Percentiles rank a stretch among this genome's conserved stretches.
Conservation (phyloP, 2,888 invertebrate genomes). For the Volucella bombylans region DNA sequence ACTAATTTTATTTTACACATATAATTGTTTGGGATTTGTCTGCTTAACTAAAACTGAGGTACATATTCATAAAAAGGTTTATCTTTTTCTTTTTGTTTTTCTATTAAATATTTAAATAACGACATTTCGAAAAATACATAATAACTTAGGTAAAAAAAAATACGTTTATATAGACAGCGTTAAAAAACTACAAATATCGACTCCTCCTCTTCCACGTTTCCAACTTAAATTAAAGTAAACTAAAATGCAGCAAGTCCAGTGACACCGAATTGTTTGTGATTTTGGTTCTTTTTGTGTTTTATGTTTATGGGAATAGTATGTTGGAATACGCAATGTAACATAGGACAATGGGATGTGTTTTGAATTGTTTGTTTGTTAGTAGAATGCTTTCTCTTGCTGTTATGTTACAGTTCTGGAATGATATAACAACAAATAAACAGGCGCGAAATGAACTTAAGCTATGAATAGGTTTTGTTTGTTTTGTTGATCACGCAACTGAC, state of each 20-base stretch:
- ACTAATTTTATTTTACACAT: slow-evolving; percentile 54
- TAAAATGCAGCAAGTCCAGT: slow-evolving; percentile 9
- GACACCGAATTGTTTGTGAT: background rate
- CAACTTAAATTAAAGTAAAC: background rate
- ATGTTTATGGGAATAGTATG: slow-evolving; percentile 46
- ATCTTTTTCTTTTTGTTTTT: background rate
- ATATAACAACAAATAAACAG: slow-evolving; percentile 24
- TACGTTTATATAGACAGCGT: slow-evolving; percentile 51
- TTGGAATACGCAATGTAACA: slow-evolving; percentile 27
- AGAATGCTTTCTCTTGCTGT: slow-evolving; percentile 26
- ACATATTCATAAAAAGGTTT: slow-evolving; percentile 37
- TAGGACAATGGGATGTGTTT: slow-evolving; percentile 14
- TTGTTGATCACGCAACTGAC: slow-evolving; percentile 46
- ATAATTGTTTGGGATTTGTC: slow-evolving; percentile 40
- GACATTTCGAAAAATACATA: slow-evolving; percentile 48
- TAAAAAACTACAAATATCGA: slow-evolving; percentile 46
- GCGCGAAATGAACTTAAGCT: background rate
- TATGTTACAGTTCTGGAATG: slow-evolving; percentile 59
- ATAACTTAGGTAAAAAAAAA: slow-evolving; percentile 71
- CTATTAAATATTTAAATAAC: slow-evolving; percentile 43
- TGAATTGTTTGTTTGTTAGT: background rate
- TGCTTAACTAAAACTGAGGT: slow-evolving; percentile 58
- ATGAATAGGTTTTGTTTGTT: background rate
- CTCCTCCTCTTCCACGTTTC: background rate
- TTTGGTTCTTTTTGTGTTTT: background rate